These are phyloP conservation scores for Clitarchus hookeri DNA, from an alignment of 2,888 invertebrate genomes.

Conservation along the genomic window DNA sequence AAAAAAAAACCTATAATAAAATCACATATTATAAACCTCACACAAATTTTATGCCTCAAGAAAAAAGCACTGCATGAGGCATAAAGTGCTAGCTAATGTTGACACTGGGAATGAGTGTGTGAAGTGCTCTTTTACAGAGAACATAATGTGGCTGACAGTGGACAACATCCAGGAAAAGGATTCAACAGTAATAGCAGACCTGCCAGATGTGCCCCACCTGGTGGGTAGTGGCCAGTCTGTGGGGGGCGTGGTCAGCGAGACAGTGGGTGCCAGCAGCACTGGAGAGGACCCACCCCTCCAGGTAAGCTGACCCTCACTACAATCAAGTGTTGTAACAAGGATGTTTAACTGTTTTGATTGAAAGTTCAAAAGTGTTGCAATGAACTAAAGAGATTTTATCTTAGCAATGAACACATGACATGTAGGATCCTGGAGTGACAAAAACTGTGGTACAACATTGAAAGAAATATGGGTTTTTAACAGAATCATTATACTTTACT, in stretches of 20 bases:
- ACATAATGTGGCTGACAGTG: slow-evolving; percentile 95
- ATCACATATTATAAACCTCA: no score
- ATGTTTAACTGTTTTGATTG: no score
- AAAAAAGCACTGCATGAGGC: neutral
- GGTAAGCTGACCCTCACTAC: slow-evolving; percentile 40
- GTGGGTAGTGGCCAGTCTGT: slow-evolving; percentile 96
- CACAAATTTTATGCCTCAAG: neutral
- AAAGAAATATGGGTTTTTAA: no score
- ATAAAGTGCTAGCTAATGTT: neutral
- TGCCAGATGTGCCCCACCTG: slow-evolving; percentile 85
- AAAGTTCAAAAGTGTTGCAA: no score
- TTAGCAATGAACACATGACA: no score
- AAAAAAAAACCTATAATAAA: no score
- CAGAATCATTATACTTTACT: no score
- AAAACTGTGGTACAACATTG: no score
- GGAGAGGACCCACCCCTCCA: slow-evolving; percentile 60
- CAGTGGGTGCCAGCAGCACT: slow-evolving; percentile 75
- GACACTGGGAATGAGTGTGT: neutral
- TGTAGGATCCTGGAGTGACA: no score
- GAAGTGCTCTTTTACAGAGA: slow-evolving; percentile 61
- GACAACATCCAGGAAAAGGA: slow-evolving; percentile 85
- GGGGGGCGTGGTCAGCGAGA: slow-evolving; percentile 93
- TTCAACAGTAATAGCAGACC: slow-evolving; percentile 71
- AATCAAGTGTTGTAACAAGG: no score
- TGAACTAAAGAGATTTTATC: no score